Conservation (phyloP, 2,888 invertebrate genomes). For the Machimus rusticus region DNA sequence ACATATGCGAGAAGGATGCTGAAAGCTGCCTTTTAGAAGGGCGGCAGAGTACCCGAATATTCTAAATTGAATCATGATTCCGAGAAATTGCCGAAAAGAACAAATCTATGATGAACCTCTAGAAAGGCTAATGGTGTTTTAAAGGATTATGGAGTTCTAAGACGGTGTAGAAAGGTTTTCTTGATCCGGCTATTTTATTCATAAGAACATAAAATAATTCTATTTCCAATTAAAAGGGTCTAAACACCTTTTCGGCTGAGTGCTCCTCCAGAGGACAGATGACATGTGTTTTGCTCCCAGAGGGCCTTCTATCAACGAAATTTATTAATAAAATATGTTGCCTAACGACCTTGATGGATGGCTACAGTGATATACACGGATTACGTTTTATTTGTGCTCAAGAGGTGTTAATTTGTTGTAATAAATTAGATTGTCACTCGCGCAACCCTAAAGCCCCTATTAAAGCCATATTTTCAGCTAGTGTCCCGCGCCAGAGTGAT, state of each 20-base stretch:
- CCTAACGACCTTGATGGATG: conserved; percentile 11
- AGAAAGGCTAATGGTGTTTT: background rate
- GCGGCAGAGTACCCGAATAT: background rate
- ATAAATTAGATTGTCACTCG: conserved; percentile 24
- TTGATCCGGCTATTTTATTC: background rate
- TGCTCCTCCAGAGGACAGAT: background rate
- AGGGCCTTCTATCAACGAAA: background rate
- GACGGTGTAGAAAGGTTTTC: background rate
- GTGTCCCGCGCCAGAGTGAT: conserved; percentile 8
- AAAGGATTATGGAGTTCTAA: background rate
- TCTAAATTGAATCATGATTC: background rate
- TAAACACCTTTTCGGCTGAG: background rate
- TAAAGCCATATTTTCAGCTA: conserved; percentile 24
- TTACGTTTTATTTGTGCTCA: conserved; percentile 1
- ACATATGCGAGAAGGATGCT: background rate
- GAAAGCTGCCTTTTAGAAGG: background rate
- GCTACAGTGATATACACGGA: background rate
- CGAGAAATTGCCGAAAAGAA: background rate
- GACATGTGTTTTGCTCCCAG: background rate
- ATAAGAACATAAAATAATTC: background rate
- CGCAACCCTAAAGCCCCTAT: background rate
- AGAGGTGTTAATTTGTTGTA: conserved; percentile 26
- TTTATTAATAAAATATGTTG: conserved; percentile 22
- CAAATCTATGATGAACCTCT: background rate
- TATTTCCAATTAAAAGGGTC: background rate